Conservation (phyloP, 2,797 vertebrate genomes). For the Gobio occitaniae region DNA sequence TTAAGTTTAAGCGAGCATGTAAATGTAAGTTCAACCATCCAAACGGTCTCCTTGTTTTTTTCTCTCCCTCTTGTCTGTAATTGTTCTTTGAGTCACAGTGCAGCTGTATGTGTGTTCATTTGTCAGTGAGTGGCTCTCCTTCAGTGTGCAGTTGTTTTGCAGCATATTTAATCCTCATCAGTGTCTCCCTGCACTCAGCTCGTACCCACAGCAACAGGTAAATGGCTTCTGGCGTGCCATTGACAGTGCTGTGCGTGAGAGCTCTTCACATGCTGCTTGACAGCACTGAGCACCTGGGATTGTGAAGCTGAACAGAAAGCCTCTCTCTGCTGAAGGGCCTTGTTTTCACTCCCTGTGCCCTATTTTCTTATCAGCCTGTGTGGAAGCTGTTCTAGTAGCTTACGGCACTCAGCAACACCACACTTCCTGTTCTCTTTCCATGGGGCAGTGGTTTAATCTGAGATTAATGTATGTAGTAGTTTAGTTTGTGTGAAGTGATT, state of each 20-base stretch:
- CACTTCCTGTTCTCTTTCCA: conserved; percentile 23
- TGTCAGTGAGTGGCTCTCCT: conserved; percentile 63
- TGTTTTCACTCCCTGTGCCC: conserved; percentile 90
- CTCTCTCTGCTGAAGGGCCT: conserved; percentile 83
- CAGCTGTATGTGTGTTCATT: conserved; percentile 43
- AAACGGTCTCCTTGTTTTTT: conserved; percentile 14
- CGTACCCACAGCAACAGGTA: conserved; percentile 90
- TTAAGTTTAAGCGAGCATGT: conserved; percentile 31
- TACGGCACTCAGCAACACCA: conserved; percentile 19
- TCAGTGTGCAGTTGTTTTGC: conserved; percentile 75
- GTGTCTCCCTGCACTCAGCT: conserved; percentile 84
- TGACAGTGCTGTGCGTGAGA: conserved; percentile 82
- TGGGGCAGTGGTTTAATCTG: not conserved
- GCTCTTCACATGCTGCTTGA: conserved; percentile 86
- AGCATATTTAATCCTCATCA: conserved; percentile 92
- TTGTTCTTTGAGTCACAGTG: conserved; percentile 29
- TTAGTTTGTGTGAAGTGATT: conserved; percentile 17
- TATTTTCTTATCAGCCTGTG: conserved; percentile 68
- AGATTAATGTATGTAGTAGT: conserved; percentile 26
- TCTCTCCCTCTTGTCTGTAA: conserved; percentile 7
- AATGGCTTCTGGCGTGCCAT: conserved; percentile 93
- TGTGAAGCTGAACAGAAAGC: conserved; percentile 88
- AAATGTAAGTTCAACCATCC: conserved; percentile 20
- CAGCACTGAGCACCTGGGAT: conserved; percentile 92
- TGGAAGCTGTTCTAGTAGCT: conserved; percentile 67